Evolutionary conservation across 2,797 vertebrate genomes (phyloP).

Genomic region (Naso thynnoides): DNA sequence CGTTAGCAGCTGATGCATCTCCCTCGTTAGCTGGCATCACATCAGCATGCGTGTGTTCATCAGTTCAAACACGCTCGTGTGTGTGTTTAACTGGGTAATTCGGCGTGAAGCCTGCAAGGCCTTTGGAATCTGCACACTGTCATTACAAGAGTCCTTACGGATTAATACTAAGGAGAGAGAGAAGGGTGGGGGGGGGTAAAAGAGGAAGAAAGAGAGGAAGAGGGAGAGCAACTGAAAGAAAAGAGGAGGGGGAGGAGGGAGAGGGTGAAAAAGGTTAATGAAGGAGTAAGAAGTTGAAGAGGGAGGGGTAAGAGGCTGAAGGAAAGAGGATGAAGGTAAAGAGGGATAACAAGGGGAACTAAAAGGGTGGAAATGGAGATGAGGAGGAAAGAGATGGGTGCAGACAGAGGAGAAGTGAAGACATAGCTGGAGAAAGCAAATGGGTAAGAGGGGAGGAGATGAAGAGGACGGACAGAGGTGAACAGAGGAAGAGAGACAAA

Average conservation of each 20-base stretch:
- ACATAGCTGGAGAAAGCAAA: not conserved
- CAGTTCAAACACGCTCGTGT: slow-evolving; percentile 7
- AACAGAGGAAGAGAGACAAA: not conserved
- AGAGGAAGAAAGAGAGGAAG: not conserved
- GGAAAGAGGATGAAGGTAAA: not conserved
- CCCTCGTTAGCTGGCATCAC: slow-evolving; percentile 66
- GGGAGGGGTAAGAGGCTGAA: not conserved
- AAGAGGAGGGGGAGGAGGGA: slow-evolving; percentile 3
- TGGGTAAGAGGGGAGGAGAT: not conserved
- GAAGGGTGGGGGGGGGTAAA: not conserved
- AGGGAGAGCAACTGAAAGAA: not conserved
- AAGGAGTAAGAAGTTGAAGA: not conserved
- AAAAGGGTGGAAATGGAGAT: not conserved
- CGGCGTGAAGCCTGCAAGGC: slow-evolving; percentile 60
- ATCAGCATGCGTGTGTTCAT: slow-evolving; percentile 27
- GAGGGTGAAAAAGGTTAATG: slow-evolving; percentile 19
- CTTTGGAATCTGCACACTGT: slow-evolving; percentile 54
- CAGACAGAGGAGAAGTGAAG: too few relatives aligned
- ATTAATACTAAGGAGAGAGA: slow-evolving; percentile 26
- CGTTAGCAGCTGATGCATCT: slow-evolving; percentile 67
- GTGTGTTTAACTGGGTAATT: slow-evolving; percentile 67
- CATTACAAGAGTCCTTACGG: slow-evolving; percentile 50
- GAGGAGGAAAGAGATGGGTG: not conserved
- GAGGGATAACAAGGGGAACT: not conserved
- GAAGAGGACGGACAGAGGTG: not conserved